phyloP scores from a whole-genome alignment of 1,140 invertebrate species.

The Leptinotarsa lineolata region DNA sequence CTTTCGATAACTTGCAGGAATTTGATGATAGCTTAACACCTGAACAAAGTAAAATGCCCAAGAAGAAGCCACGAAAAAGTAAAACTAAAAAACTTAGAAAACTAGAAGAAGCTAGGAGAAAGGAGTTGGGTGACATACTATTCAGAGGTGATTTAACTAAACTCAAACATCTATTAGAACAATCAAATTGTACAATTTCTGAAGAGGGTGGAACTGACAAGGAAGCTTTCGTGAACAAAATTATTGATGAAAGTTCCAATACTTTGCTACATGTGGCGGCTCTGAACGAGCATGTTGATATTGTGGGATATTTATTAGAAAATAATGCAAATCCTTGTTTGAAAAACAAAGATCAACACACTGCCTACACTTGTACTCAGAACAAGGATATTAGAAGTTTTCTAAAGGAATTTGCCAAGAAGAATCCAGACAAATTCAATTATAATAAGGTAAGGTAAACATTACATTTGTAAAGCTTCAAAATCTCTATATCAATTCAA shows the following conservation, averaged over 20 bases:
- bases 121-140: constrained; percentile 40
- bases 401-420: constrained; percentile 74
- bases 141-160: constrained; percentile 39
- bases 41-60: constrained; percentile 57
- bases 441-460: constrained; percentile 69
- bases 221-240: constrained; percentile 58
- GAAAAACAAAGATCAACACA: constrained; percentile 71
- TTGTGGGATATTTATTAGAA: constrained; percentile 66
- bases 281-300: constrained; percentile 62
- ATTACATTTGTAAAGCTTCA: neutral
- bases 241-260: constrained; percentile 64
- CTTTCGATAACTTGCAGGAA: constrained; percentile 58
- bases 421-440: constrained; percentile 74
- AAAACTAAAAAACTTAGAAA: constrained; percentile 56
- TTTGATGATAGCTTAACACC: constrained; percentile 59
- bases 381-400: constrained; percentile 70
- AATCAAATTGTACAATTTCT: constrained; percentile 39
- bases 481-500: neutral
- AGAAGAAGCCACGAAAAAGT: constrained; percentile 58
- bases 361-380: constrained; percentile 70
- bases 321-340: constrained; percentile 69
- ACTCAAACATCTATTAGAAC: constrained; percentile 40
- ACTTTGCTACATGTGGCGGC: constrained; percentile 75
- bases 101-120: constrained; percentile 48
- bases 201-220: constrained; percentile 35